phyloP scores from a whole-genome alignment of 2,888 invertebrate species.

The Ectobius pallidus region DNA sequence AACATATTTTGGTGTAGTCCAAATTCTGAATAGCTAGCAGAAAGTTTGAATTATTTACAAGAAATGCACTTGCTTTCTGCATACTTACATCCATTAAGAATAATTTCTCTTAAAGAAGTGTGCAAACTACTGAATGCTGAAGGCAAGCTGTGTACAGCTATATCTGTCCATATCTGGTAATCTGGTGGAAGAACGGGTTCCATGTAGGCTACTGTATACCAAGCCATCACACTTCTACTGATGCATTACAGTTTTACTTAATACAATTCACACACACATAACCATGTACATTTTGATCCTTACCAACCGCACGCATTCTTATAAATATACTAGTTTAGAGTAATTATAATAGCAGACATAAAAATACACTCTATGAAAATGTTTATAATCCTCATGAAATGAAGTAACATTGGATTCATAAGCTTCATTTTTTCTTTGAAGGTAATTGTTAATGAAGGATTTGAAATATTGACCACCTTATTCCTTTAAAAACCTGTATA shows the following conservation, averaged over 20 bases:
- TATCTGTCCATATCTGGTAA: not conserved
- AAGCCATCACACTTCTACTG: not conserved
- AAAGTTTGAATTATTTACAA: too few species aligned
- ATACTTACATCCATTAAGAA: too few species aligned
- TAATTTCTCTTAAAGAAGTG: not conserved
- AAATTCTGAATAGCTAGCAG: too few species aligned
- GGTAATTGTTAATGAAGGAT: too few species aligned
- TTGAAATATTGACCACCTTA: too few species aligned
- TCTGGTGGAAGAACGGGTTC: not conserved
- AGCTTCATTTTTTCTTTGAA: too few species aligned
- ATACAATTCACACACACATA: not conserved
- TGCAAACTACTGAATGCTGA: not conserved
- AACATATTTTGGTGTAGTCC: too few species aligned
- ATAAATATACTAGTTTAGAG: not conserved
- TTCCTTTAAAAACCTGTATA: too few species aligned
- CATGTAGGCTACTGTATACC: not conserved
- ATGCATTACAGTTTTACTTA: not conserved
- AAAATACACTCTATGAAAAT: not conserved
- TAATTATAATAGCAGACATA: not conserved
- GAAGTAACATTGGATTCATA: not conserved
- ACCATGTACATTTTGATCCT: too few species aligned
- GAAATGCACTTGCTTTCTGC: too few species aligned
- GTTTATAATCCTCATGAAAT: not conserved
- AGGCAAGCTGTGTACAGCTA: conserved; percentile 1
- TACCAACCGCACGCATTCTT: too few species aligned